Percentiles rank a stretch among this genome's conserved stretches.
These are phyloP conservation scores for Ranitomeya imitator DNA, from an alignment of 2,113 vertebrate species.

Conservation along the genomic window DNA sequence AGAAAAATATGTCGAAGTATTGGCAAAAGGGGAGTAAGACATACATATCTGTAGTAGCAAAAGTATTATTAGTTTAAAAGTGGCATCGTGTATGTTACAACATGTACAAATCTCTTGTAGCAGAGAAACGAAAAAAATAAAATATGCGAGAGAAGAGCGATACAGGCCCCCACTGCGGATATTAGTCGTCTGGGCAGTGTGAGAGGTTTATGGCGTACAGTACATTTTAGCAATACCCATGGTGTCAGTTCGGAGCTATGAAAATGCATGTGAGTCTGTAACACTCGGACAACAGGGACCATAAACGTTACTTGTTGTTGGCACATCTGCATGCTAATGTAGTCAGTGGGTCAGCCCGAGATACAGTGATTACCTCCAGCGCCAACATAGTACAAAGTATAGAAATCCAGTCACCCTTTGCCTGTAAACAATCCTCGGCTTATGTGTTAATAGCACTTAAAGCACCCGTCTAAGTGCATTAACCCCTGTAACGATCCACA, in stretches of 20 bases:
- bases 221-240: slow-evolving; percentile 42
- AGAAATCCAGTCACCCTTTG: slow-evolving; percentile 70
- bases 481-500: slow-evolving; percentile 70
- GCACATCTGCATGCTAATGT: slow-evolving; percentile 52
- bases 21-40: slow-evolving; percentile 51
- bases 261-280: slow-evolving; percentile 39
- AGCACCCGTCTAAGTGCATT: slow-evolving; percentile 65
- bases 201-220: slow-evolving; percentile 40
- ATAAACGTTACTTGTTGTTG: slow-evolving; percentile 29
- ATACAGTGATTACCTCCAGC: slow-evolving; percentile 74
- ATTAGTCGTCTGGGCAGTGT: slow-evolving; percentile 37
- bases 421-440: slow-evolving; percentile 54
- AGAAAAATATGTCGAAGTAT: slow-evolving; percentile 42
- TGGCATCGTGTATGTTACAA: slow-evolving; percentile 52
- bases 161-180: slow-evolving; percentile 40
- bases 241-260: slow-evolving; percentile 37
- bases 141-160: slow-evolving; percentile 20
- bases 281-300: slow-evolving; percentile 47
- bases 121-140: slow-evolving; percentile 28
- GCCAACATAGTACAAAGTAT: slow-evolving; percentile 89
- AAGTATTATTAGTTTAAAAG: slow-evolving; percentile 58
- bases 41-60: slow-evolving; percentile 55
- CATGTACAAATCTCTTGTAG: slow-evolving; percentile 55
- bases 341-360: slow-evolving; percentile 67
- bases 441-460: slow-evolving; percentile 31